Evolutionary conservation across 2,113 vertebrate species (phyloP).

Genomic region (Pelusios castaneus): DNA sequence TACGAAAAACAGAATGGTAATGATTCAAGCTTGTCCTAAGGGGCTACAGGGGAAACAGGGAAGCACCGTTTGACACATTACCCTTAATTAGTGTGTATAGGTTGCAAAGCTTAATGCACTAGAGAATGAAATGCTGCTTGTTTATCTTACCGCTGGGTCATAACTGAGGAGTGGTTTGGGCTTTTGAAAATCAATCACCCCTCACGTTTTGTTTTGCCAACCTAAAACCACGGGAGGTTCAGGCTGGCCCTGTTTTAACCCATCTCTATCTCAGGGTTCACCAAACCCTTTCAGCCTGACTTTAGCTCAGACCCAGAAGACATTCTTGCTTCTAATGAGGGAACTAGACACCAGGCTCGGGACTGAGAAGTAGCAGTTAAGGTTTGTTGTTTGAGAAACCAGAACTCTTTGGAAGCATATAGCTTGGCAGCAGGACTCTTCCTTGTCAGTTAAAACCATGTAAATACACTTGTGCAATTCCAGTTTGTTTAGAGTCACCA

Average conservation of each 20-base stretch:
- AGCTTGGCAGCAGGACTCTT: conserved; percentile 41
- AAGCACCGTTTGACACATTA: neutral
- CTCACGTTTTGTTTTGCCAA: neutral
- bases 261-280: neutral
- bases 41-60: neutral
- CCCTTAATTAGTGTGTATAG: neutral
- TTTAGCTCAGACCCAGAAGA: rapidly evolving
- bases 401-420: conserved; percentile 21
- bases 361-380: neutral
- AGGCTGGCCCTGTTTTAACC: rapidly evolving
- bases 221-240: rapidly evolving
- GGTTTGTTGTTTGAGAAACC: conserved; percentile 46
- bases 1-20: neutral
- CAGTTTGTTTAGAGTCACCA: neutral
- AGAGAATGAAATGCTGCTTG: neutral
- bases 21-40: neutral
- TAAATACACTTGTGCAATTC: neutral
- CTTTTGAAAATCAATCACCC: neutral
- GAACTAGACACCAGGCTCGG: rapidly evolving
- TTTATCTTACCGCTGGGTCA: neutral
- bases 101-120: neutral
- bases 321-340: rapidly evolving
- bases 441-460: conserved; percentile 1
- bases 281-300: neutral
- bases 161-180: neutral